A percentile compares a stretch with the other conserved stretches of the same genome.
These are phyloP conservation scores for Benthochromis sp. DNA, from an alignment of 2,113 vertebrate genomes.

Conservation along the genomic window DNA sequence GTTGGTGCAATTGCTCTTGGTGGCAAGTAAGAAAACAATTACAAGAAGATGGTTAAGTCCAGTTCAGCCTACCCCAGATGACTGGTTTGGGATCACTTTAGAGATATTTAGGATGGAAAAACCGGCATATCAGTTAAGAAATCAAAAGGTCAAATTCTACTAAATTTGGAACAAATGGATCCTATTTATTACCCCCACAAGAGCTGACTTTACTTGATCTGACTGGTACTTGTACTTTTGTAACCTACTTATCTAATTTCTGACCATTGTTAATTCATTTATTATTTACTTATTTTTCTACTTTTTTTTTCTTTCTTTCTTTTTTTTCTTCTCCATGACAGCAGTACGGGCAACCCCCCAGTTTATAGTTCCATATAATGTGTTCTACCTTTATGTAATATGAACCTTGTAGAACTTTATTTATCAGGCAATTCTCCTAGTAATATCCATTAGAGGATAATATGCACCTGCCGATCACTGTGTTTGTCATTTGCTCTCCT, in stretches of 20 bases:
- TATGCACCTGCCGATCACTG: background rate
- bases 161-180: background rate
- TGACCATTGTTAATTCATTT: background rate
- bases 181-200: rapidly evolving
- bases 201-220: background rate
- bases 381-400: background rate
- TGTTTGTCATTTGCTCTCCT: background rate
- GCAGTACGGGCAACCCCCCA: background rate
- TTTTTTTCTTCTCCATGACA: background rate
- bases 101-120: background rate
- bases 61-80: background rate
- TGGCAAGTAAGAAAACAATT: background rate
- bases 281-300: background rate
- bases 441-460: background rate
- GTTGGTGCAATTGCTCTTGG: background rate
- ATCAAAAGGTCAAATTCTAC: background rate
- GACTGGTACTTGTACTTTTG: background rate
- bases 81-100: background rate
- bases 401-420: background rate
- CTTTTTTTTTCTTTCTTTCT: background rate
- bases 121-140: background rate
- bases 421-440: background rate
- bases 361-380: background rate
- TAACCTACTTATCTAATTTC: background rate
- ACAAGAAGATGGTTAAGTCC: background rate